A percentile compares a stretch with the other conserved stretches of the same genome.
phyloP scores from a whole-genome alignment of 2,113 vertebrate species.

The Esox niger region DNA sequence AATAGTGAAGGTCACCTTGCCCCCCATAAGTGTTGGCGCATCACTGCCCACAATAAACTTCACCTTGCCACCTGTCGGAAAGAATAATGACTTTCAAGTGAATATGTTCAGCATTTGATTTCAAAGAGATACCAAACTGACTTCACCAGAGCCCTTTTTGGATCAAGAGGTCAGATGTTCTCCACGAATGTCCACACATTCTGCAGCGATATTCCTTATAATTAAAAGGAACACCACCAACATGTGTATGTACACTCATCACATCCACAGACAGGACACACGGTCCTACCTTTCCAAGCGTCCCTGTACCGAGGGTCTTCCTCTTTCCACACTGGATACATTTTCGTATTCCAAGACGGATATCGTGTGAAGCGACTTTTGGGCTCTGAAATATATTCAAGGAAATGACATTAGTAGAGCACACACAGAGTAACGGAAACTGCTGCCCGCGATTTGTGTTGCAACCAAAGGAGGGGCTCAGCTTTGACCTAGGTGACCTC shows the following conservation, averaged over 20 bases:
- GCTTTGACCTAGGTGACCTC: constrained; percentile 25
- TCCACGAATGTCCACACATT: too few species aligned
- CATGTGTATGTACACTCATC: not conserved
- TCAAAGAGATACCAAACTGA: too few species aligned
- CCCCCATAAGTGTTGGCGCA: constrained; percentile 84
- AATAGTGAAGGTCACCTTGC: constrained; percentile 83
- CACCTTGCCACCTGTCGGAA: constrained; percentile 77
- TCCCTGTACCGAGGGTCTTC: constrained; percentile 60
- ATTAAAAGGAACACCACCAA: not conserved
- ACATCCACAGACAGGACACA: not conserved
- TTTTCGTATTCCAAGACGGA: constrained; percentile 77
- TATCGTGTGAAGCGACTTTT: constrained; percentile 61
- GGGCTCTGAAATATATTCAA: constrained; percentile 48
- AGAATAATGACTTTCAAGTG: not conserved
- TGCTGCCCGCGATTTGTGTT: not conserved
- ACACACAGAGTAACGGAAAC: not conserved
- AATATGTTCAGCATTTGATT: too few species aligned
- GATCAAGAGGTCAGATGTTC: too few species aligned
- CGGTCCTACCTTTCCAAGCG: constrained; percentile 83
- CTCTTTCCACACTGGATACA: constrained; percentile 82
- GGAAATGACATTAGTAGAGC: not conserved
- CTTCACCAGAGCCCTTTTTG: too few species aligned
- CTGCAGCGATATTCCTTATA: too few species aligned
- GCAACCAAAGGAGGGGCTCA: constrained; percentile 8
- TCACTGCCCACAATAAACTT: constrained; percentile 82